Evolutionary conservation across 2,797 vertebrate genomes (phyloP).

Genomic region (Poeciliopsis paucimaculata): DNA sequence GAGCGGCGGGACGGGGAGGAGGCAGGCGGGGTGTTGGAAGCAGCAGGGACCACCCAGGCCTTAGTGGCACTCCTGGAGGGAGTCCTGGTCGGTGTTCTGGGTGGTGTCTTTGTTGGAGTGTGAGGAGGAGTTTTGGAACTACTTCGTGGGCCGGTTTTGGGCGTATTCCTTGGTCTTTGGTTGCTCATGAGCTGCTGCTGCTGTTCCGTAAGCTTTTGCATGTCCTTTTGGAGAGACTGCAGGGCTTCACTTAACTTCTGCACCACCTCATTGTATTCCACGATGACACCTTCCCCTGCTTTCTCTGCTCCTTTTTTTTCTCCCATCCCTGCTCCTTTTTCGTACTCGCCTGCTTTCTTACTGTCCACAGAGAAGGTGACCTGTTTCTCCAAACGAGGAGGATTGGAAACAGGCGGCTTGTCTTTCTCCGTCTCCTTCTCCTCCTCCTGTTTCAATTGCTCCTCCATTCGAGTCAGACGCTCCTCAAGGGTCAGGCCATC

Average conservation of each 20-base stretch:
- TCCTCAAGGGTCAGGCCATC: slow-evolving; percentile 78
- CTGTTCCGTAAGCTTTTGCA: slow-evolving; percentile 91
- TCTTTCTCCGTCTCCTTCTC: slow-evolving; percentile 65
- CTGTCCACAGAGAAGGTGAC: slow-evolving; percentile 89
- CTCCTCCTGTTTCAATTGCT: slow-evolving; percentile 76
- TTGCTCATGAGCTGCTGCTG: slow-evolving; percentile 87
- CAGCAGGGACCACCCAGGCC: slow-evolving; percentile 84
- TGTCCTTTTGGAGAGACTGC: slow-evolving; percentile 87
- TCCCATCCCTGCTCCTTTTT: slow-evolving; percentile 41
- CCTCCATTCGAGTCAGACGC: slow-evolving; percentile 81
- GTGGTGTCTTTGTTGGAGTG: slow-evolving; percentile 70
- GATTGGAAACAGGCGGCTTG: slow-evolving; percentile 42
- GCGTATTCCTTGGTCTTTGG: slow-evolving; percentile 61
- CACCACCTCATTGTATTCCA: slow-evolving; percentile 90
- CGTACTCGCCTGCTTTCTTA: slow-evolving; percentile 62
- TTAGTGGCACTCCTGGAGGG: slow-evolving; percentile 54
- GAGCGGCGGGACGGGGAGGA: slow-evolving; percentile 67
- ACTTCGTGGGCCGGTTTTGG: slow-evolving; percentile 54
- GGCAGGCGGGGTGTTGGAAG: slow-evolving; percentile 40
- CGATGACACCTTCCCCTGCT: slow-evolving; percentile 67
- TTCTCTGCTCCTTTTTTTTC: slow-evolving; percentile 48
- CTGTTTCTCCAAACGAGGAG: slow-evolving; percentile 83
- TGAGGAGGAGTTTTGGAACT: slow-evolving; percentile 55
- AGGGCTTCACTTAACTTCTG: slow-evolving; percentile 88
- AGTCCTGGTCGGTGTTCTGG: slow-evolving; percentile 68